Conservation (phyloP, 2,888 invertebrate species). For the Trypoxylon attenuatum region DNA sequence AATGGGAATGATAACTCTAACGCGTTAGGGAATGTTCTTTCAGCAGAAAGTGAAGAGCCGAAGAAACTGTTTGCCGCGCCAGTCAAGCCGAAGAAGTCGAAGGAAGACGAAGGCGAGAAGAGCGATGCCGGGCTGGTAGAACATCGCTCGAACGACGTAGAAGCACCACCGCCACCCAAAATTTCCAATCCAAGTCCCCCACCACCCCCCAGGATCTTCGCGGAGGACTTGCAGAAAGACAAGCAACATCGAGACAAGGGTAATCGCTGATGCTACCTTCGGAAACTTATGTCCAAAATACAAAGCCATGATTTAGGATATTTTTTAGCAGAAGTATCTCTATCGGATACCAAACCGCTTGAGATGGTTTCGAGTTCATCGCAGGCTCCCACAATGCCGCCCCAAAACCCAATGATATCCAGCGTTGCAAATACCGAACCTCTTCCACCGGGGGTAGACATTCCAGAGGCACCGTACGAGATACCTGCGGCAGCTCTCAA, state of each 20-base stretch:
- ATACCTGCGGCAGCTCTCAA: constrained; percentile 60
- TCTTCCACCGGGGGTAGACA: constrained; percentile 77
- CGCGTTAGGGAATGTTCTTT: background rate
- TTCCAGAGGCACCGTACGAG: constrained; percentile 72
- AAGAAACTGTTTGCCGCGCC: constrained; percentile 19
- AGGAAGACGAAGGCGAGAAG: constrained; percentile 15
- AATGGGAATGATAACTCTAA: background rate
- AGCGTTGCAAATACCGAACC: constrained; percentile 70
- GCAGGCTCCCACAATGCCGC: constrained; percentile 45
- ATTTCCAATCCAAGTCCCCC: constrained; percentile 71
- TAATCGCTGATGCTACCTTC: no score
- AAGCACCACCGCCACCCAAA: constrained; percentile 63
- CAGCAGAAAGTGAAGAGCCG: constrained; percentile 9
- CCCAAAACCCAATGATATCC: constrained; percentile 56
- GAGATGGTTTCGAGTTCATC: constrained; percentile 29
- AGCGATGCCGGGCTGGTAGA: background rate
- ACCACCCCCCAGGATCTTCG: constrained; percentile 70
- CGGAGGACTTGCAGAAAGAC: constrained; percentile 63
- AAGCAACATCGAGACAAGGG: constrained; percentile 37
- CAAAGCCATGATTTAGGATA: no score
- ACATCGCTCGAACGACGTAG: constrained; percentile 15
- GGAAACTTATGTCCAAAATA: no score
- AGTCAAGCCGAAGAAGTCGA: constrained; percentile 25
- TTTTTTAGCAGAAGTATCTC: constrained; percentile 2
- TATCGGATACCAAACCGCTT: constrained; percentile 17